Base-by-base conservation (phyloP, 2,888 invertebrate genomes). In the Rhaphigaster nebulosa region DNA sequence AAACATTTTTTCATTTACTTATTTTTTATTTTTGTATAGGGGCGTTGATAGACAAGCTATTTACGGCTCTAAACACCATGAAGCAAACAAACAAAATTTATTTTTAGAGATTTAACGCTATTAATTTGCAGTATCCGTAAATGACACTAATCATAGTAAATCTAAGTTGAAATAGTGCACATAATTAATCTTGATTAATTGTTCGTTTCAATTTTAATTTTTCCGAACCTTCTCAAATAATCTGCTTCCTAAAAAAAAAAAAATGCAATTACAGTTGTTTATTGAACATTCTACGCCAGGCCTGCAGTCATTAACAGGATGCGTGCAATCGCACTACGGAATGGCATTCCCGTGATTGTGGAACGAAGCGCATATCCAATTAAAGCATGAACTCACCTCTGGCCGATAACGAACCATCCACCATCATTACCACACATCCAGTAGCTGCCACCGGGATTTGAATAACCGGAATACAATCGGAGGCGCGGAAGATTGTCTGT, bases 331-430 rank as follows among this genome's bases (percentile, higher is more conserved):
- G 70, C 70, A 76, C 34, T 76, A 20, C 6, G 70, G 70, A 70
- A 70, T 70, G 20, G 20, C 70, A 20, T 1, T 76, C 18, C 70
- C 70, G 20, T 76, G 70, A 34, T 76, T 76, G 70, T 76, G 70
- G 34, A 20, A 76, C 70, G 20, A 38, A 76, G 34, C 34, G 70
- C 70, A 76, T 34, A 38, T 76, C 70, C 70, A 76, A 76, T 76
- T 76, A 76, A 76, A 76, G 70, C 70, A 76, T 76, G 38, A 76
- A 2, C 70, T 76, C 20, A 76, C 38, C 38, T 23, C 70, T 76
- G 29, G 8, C 70, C 70, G 70, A 76, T 76, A 76, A 76, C 34
- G 70, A 38, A 76, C 6, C 70, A 76, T 38, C 38, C 15, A 65
- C 65, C 65, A 34, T 65, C 34, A 34, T 38, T 38, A 34, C 34